Evolutionary conservation across 2,888 invertebrate species (phyloP).

Genomic region (Meandrusa payeni): DNA sequence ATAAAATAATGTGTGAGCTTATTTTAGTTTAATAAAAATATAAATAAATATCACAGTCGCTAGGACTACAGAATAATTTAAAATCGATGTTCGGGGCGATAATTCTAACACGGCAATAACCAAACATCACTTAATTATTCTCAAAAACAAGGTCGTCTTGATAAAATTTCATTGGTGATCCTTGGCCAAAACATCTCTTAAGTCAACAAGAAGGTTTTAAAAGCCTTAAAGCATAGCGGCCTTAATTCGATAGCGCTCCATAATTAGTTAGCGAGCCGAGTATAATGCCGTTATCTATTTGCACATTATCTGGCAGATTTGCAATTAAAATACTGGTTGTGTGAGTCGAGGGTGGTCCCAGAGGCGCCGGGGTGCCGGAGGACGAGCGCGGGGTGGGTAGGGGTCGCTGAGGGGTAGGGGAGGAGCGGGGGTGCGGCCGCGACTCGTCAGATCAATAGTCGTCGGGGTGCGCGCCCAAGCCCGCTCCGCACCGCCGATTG

Average conservation of each 20-base stretch:
- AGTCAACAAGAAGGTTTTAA: slow-evolving; percentile 17
- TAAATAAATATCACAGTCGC: no score
- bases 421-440: slow-evolving; percentile 36
- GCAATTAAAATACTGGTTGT: slow-evolving; percentile 79
- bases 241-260: slow-evolving; percentile 61
- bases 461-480: slow-evolving; percentile 71
- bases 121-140: no score
- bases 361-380: slow-evolving; percentile 38
- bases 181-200: background rate
- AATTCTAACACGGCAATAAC: no score
- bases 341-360: slow-evolving; percentile 33
- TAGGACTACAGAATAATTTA: no score
- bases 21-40: no score
- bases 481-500: slow-evolving; percentile 74
- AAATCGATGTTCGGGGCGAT: no score
- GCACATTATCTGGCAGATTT: slow-evolving; percentile 80
- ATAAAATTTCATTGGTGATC: slow-evolving; percentile 14
- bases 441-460: slow-evolving; percentile 77
- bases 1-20: no score
- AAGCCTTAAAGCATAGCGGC: slow-evolving; percentile 37
- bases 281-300: slow-evolving; percentile 79
- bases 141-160: no score
- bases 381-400: slow-evolving; percentile 35
- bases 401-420: slow-evolving; percentile 36
- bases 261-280: slow-evolving; percentile 73